Evolutionary conservation across 2,113 vertebrate genomes (phyloP).

Genomic region (Urocolius indicus): DNA sequence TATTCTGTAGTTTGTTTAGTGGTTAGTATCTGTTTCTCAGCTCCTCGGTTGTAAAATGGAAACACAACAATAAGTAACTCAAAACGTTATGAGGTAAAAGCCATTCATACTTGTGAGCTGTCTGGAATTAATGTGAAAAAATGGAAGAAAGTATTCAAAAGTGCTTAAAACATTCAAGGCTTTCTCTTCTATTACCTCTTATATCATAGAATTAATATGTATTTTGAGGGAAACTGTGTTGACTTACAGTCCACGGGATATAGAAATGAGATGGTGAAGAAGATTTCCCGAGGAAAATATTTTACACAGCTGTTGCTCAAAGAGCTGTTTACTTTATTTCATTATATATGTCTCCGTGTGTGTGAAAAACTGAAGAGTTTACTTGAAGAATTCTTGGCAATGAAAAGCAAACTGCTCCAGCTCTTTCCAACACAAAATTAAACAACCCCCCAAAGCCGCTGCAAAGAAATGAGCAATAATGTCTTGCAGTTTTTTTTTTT

Average conservation of each 20-base stretch:
- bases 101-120: not conserved
- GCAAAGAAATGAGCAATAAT: not conserved
- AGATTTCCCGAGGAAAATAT: conserved; percentile 52
- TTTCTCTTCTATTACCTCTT: conserved; percentile 33
- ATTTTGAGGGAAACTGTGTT: conserved; percentile 37
- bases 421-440: conserved; percentile 22
- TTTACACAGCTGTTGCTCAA: conserved; percentile 42
- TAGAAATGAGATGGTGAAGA: conserved; percentile 46
- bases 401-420: not conserved
- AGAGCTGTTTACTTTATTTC: conserved; percentile 12
- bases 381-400: conserved; percentile 27
- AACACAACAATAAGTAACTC: conserved; percentile 53
- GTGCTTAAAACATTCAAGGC: conserved; percentile 50
- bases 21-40: conserved; percentile 33
- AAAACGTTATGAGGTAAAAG: conserved; percentile 43
- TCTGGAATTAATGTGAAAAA: conserved; percentile 43
- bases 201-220: conserved; percentile 30
- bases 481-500: not conserved
- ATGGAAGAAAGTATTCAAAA: conserved; percentile 58
- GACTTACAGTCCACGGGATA: conserved; percentile 40
- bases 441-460: not conserved
- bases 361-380: conserved; percentile 7
- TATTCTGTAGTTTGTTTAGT: not conserved
- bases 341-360: not conserved
- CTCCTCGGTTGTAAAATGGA: not conserved